Evolutionary conservation across 2,113 vertebrate genomes (phyloP).

Genomic region (Malurus alboscapulatus): DNA sequence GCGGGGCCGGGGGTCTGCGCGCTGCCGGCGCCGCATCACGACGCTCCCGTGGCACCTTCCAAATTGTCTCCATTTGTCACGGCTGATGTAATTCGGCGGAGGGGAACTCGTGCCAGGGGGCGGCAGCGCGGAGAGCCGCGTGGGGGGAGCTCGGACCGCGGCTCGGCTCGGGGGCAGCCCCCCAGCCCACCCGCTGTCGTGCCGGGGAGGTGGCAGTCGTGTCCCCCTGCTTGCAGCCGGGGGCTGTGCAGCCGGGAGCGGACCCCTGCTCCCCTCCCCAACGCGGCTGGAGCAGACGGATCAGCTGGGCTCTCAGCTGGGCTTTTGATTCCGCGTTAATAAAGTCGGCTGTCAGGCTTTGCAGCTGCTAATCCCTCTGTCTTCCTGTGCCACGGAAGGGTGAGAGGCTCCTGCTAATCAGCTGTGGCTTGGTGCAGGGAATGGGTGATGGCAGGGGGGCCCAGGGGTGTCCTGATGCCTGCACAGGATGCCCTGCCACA

Average conservation of each 20-base stretch:
- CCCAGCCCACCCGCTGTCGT: background rate
- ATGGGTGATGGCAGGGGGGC: fast-evolving
- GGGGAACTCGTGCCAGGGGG: constrained; percentile 48
- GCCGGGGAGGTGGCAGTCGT: background rate
- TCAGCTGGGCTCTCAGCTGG: constrained; percentile 57
- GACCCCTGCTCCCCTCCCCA: background rate
- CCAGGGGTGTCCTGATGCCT: background rate
- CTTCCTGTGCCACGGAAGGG: background rate
- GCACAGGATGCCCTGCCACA: fast-evolving
- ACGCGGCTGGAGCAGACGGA: background rate
- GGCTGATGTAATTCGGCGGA: constrained; percentile 28
- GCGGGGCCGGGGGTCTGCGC: background rate
- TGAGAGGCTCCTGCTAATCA: constrained; percentile 12
- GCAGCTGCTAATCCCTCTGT: constrained; percentile 45
- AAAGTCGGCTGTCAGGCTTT: constrained; percentile 35
- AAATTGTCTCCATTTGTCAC: constrained; percentile 31
- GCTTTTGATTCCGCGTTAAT: constrained; percentile 54
- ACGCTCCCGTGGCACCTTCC: constrained; percentile 15
- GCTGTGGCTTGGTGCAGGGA: fast-evolving
- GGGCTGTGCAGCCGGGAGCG: fast-evolving
- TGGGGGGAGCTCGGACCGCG: background rate
- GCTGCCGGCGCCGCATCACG: background rate
- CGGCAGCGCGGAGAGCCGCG: background rate
- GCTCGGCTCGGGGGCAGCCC: background rate
- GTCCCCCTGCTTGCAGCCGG: background rate